Conservation (phyloP, 2,113 vertebrate species). For the Cyphomyrus plagiostoma region DNA sequence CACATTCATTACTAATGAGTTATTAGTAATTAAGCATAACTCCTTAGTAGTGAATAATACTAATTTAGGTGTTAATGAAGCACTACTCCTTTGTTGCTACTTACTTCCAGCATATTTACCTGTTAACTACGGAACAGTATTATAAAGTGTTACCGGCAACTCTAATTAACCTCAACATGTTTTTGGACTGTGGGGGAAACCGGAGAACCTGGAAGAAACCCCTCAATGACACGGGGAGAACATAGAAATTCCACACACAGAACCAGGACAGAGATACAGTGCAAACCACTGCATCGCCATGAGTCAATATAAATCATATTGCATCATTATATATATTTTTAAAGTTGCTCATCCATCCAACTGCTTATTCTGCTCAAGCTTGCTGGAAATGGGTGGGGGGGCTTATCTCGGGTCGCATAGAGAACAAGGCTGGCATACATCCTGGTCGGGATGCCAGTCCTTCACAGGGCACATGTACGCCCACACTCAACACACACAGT, state of each 20-base stretch:
- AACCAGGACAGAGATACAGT: background rate
- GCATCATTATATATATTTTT: background rate
- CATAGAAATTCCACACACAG: background rate
- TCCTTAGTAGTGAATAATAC: no score
- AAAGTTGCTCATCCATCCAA: background rate
- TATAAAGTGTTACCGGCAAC: no score
- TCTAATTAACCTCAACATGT: background rate
- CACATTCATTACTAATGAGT: no score
- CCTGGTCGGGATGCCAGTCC: background rate
- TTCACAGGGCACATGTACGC: background rate
- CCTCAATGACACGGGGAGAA: background rate
- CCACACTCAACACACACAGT: background rate
- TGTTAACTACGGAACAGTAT: no score
- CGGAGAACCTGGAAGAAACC: background rate
- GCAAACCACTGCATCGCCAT: background rate
- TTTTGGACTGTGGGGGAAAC: background rate
- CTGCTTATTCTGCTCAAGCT: background rate
- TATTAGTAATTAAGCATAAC: no score
- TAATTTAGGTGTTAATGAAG: no score
- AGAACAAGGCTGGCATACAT: background rate
- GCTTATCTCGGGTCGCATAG: background rate
- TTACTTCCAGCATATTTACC: no score
- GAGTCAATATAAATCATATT: background rate
- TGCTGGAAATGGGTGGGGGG: background rate
- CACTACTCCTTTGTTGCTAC: no score